Conservation (phyloP, 2,113 vertebrate genomes). For the Desmodus rotundus region DNA sequence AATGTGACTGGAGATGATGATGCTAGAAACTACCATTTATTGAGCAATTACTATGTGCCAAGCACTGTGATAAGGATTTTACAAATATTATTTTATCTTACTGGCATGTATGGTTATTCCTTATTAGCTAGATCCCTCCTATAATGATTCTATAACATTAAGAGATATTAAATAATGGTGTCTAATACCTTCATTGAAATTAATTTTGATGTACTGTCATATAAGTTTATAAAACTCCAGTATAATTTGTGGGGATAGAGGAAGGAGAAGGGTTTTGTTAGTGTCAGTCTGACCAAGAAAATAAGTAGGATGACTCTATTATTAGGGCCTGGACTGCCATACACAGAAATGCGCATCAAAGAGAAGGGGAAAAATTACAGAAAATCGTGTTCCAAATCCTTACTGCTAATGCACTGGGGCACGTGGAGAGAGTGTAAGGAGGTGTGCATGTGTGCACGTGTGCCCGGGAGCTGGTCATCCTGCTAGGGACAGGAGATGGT, state of each 20-base stretch:
- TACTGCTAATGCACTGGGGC: background rate
- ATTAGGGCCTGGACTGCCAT: background rate
- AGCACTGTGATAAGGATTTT: background rate
- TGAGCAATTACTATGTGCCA: background rate
- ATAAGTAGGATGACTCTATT: background rate
- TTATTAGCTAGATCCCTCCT: background rate
- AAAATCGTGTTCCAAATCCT: background rate
- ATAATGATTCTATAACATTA: background rate
- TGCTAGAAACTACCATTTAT: background rate
- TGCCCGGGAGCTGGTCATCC: background rate
- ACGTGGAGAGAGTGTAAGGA: background rate
- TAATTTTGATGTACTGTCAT: background rate
- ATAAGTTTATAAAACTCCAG: background rate
- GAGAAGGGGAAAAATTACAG: background rate
- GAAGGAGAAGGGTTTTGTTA: background rate
- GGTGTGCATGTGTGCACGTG: rapidly evolving
- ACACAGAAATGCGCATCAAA: background rate
- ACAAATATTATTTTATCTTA: background rate
- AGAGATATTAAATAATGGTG: background rate
- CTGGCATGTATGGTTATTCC: background rate
- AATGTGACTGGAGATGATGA: background rate
- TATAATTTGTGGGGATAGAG: background rate
- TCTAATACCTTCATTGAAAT: background rate
- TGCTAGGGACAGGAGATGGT: background rate
- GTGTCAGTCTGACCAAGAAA: background rate